Percentiles rank a stretch among this genome's conserved stretches.
Evolutionary conservation across 92 coral and sea anemone species (phyloP).

Genomic region (Isaurus tuberculatus): DNA sequence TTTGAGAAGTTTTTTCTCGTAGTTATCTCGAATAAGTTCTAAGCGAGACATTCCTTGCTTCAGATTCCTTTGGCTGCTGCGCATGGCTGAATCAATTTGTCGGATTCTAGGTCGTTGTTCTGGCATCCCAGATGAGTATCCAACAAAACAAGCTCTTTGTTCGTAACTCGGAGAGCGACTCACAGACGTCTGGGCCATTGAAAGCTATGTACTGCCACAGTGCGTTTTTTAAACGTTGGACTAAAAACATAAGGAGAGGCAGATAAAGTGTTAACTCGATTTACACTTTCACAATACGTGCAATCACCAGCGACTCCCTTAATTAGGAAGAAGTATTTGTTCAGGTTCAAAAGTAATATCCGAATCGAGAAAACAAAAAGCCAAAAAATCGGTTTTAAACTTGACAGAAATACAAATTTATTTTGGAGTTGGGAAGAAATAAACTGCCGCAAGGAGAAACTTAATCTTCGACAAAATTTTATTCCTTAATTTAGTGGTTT

Average conservation of each 20-base stretch:
- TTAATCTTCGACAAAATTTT: not conserved
- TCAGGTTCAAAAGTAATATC: not conserved
- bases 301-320: not conserved
- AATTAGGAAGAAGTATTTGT: not conserved
- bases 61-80: conserved; percentile 42
- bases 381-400: not conserved
- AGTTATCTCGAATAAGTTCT: conserved; percentile 80
- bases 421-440: not conserved
- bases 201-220: not conserved
- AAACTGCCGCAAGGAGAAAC: not conserved
- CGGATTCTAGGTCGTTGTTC: conserved; percentile 32
- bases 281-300: not conserved
- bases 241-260: not conserved
- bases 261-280: not conserved
- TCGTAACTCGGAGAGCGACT: conserved; percentile 13
- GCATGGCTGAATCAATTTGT: conserved; percentile 63
- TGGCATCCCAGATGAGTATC: conserved; percentile 54
- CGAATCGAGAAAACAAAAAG: not conserved
- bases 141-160: conserved; percentile 22
- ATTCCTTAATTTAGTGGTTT: not conserved
- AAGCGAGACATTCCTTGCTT: conserved; percentile 78
- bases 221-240: not conserved
- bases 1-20: conserved; percentile 79
- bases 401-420: not conserved
- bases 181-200: conserved; percentile 28